Evolutionary conservation across 2,113 vertebrate species (phyloP), one percentile per base, ranked within the genome.

Genomic region (Chloropsis cyanopogon): DNA sequence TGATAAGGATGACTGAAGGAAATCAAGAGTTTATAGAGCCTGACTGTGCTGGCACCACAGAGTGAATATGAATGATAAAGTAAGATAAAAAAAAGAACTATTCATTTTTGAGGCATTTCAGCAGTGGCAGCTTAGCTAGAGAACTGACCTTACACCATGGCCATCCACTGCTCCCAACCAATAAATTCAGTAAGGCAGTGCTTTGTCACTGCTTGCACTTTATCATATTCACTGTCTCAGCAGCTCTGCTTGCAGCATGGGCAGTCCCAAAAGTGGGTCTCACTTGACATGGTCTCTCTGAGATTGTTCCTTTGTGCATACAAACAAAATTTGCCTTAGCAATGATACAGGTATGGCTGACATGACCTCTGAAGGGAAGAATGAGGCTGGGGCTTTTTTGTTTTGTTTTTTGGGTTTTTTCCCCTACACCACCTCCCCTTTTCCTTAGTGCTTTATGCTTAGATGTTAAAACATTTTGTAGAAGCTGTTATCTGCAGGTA

Each of bases 401-500:
- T 39, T 69, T 8, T 4, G 21, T 5, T 49, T 64, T 44, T 76
- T 8, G 6, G 4, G 2, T 0, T 11, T 23, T 44, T 14, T 1
- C 5, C 4, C 16, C 12, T 35, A 11, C 3, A 15, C 3, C 6
- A 1, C 1, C 0, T 31, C 6, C 6, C 22, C 23, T 26, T 50
- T 60, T 63, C 10, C 7, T 15, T 82, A 12, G 22, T 68, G 29
- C 20, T 83, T 44, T 35, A 33, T 47, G 18, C 37, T 80, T 59
- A 76, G n/a, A 18, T 53, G 41, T 66, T 37, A 26, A 39, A 90
- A 15, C 10, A 6, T 29, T 63, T 35, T 59, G 35, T 49, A 28
- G 42, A 44, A 76, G 24, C 15, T 63, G 11, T 71, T 78, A 9
- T 13, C 77, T 86, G 50, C 44, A 69, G 46, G 64, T 78, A 35